Evolutionary conservation across 2,888 invertebrate species (phyloP), one percentile per base, ranked within the genome.

Genomic region (Diarsia dahlii): DNA sequence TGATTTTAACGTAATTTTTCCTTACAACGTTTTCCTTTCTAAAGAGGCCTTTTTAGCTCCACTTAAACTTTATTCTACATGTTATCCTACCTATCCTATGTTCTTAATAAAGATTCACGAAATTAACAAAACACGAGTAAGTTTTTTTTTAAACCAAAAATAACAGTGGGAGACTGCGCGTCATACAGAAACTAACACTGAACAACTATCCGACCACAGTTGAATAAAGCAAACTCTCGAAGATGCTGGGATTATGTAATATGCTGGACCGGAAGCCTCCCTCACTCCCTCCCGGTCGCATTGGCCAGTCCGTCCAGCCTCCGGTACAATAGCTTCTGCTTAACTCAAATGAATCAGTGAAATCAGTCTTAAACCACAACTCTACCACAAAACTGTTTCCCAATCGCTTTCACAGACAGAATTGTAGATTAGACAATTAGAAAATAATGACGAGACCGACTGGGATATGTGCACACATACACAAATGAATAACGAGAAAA

Each of bases 311-410:
- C 45, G 13, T 0, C 70, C 62, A n/a, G 56, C 71, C 5, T 84
- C 81, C 81, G 81, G 56, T 23, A 64, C 71, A 0, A 62, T 71
- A 68, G 80, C 75, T 69, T 71, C 64, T 80, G 71, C 62, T 76
- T 54, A 71, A 75, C 80, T 69, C 80, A 66, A 82, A 84, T 80
- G 71, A 82, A 82, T 82, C 76, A 76, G 81, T 84, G 68, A 84
- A 84, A 80, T 84, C 74, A 80, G 74, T 81, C 80, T 81, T 71
- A 71, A 81, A 84, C 81, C 81, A 54, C 81, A 81, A 71, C 56
- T 28, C 75, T 15, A 84, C 81, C 81, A 48, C 81, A 84, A 75
- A 82, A 71, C 81, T 54, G 84, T 84, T 84, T 54, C 76, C 75
- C 65, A 82, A 62, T 71, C 62, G 68, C 52, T 84, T 68, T 50